Percentiles rank a stretch among this genome's conserved stretches.
Evolutionary conservation across 2,888 invertebrate genomes (phyloP).

Genomic region (Drosophila bunnanda): DNA sequence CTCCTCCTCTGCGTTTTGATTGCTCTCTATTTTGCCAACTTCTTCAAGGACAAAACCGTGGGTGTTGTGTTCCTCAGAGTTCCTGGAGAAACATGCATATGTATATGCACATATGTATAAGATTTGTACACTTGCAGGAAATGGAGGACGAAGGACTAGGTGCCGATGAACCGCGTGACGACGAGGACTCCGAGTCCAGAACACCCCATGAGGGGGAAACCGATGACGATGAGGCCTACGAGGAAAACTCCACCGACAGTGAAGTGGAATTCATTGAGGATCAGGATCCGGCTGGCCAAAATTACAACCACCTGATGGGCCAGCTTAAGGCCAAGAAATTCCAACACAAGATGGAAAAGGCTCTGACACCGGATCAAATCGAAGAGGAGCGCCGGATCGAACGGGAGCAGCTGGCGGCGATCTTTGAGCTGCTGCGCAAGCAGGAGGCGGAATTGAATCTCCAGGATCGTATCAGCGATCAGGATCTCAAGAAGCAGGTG

Average conservation of each 20-base stretch:
- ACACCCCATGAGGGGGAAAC: constrained; percentile 24
- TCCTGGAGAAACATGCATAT: neutral
- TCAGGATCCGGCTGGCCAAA: constrained; percentile 31
- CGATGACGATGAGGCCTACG: constrained; percentile 64
- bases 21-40: constrained; percentile 72
- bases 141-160: constrained; percentile 71
- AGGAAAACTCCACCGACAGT: constrained; percentile 55
- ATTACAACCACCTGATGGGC: constrained; percentile 62
- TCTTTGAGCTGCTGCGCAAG: constrained; percentile 84
- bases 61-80: constrained; percentile 51
- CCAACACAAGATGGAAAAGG: constrained; percentile 68
- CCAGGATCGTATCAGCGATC: constrained; percentile 76
- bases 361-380: constrained; percentile 72
- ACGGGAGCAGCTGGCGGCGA: constrained; percentile 85
- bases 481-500: constrained; percentile 83
- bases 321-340: constrained; percentile 73
- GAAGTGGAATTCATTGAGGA: constrained; percentile 54
- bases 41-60: constrained; percentile 63
- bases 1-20: constrained; percentile 71
- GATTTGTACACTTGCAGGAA: constrained; percentile 42
- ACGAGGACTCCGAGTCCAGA: constrained; percentile 47
- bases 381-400: constrained; percentile 82
- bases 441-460: constrained; percentile 85
- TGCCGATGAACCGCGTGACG: constrained; percentile 57
- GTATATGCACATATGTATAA: neutral